These are phyloP conservation scores for Balanococcus diminutus DNA, from an alignment of 2,888 invertebrate species.

Conservation along the genomic window DNA sequence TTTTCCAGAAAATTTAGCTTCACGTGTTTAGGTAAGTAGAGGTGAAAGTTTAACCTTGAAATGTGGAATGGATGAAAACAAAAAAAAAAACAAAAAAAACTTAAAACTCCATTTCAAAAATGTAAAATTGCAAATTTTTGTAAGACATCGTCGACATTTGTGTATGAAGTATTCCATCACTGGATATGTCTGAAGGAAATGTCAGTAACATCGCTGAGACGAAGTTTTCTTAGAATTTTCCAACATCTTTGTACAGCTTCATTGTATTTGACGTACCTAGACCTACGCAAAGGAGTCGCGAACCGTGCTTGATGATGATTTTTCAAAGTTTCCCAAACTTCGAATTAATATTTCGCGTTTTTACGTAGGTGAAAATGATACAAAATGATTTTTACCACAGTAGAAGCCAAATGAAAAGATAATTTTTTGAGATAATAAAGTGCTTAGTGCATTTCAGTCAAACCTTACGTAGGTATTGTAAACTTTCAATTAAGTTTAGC, in stretches of 20 bases:
- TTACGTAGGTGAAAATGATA: background rate
- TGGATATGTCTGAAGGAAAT: too few species aligned
- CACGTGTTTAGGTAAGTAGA: too few species aligned
- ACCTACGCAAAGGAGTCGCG: background rate
- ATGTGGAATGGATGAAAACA: too few species aligned
- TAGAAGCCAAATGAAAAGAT: background rate
- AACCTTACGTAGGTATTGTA: background rate
- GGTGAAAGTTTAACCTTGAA: too few species aligned
- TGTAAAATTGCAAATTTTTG: background rate
- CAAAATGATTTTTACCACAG: background rate
- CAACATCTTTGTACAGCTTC: background rate
- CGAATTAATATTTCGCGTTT: background rate
- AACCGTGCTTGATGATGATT: background rate
- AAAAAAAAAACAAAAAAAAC: too few species aligned
- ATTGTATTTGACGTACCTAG: background rate
- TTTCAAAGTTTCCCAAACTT: background rate
- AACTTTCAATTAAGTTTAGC: background rate
- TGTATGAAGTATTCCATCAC: too few species aligned
- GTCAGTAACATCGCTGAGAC: too few species aligned
- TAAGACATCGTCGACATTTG: too few species aligned
- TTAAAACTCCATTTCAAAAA: too few species aligned
- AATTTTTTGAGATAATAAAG: background rate
- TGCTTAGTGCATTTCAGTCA: background rate
- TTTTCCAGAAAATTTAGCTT: background rate
- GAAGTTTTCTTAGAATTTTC: too few species aligned